A percentile compares a stretch with the other conserved stretches of the same genome.
phyloP scores from a whole-genome alignment of 1,140 invertebrate genomes.

The Varroa destructor region DNA sequence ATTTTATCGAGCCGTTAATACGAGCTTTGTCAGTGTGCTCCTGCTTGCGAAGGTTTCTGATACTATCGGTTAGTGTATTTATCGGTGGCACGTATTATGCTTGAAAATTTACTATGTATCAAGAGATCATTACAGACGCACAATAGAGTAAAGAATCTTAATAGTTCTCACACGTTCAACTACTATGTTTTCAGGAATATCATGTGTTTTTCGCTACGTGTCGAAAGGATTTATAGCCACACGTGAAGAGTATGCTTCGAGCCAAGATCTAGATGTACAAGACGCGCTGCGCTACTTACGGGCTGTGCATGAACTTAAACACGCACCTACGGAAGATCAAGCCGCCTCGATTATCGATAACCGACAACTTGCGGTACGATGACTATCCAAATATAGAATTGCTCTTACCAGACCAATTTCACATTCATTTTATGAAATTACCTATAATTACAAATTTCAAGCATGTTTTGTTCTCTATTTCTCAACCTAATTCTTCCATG shows the following conservation, averaged over 20 bases:
- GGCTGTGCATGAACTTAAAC: slow-evolving; percentile 48
- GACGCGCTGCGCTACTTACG: slow-evolving; percentile 48
- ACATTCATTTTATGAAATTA: no score
- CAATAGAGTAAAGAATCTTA: no score
- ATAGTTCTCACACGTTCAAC: no score
- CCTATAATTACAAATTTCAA: background rate
- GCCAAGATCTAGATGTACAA: slow-evolving; percentile 37
- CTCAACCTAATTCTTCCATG: background rate
- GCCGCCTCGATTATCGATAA: slow-evolving; percentile 45
- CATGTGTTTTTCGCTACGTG: slow-evolving; percentile 43
- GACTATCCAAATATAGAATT: slow-evolving; percentile 33
- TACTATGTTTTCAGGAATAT: slow-evolving; percentile 41
- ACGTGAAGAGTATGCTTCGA: slow-evolving; percentile 38
- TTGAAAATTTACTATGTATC: no score
- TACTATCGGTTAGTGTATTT: no score
- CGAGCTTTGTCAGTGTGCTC: no score
- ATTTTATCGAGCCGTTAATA: no score
- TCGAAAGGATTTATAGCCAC: slow-evolving; percentile 41
- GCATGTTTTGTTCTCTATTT: background rate
- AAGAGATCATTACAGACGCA: no score
- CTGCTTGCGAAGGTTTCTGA: no score
- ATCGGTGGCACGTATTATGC: no score
- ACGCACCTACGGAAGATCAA: slow-evolving; percentile 45
- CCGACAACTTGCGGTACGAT: slow-evolving; percentile 31
- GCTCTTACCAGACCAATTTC: no score